Evolutionary conservation across 2,797 vertebrate species (phyloP).

Genomic region (Petrocephalus sullivani): DNA sequence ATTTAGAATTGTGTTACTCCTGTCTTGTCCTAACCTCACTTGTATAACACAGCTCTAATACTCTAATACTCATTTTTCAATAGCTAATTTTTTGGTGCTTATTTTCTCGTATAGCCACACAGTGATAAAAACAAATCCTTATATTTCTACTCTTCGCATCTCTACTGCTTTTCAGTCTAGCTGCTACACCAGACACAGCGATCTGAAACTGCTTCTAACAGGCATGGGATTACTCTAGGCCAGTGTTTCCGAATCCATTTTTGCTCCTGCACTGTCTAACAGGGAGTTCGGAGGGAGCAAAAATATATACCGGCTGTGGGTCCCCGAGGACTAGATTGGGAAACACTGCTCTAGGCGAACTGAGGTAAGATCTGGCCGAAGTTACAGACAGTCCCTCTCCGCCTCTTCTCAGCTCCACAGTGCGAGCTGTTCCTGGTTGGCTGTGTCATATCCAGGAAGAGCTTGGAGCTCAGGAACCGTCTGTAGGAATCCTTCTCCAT

Average conservation of each 20-base stretch:
- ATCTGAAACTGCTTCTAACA: background rate
- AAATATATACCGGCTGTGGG: background rate
- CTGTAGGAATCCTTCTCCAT: constrained; percentile 95
- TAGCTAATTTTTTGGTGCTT: background rate
- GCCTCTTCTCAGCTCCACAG: constrained; percentile 54
- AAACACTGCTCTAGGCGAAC: constrained; percentile 46
- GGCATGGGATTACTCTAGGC: background rate
- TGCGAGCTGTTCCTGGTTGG: constrained; percentile 25
- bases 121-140: background rate
- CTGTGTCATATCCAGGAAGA: constrained; percentile 64
- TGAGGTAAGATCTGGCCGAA: constrained; percentile 36
- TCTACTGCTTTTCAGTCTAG: background rate
- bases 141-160: background rate
- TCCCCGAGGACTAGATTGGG: background rate
- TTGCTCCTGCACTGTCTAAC: background rate
- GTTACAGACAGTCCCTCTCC: constrained; percentile 37
- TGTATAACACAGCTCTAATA: background rate
- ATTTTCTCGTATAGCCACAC: background rate
- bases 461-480: constrained; percentile 79
- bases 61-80: background rate
- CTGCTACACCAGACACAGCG: background rate
- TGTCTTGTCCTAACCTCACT: background rate
- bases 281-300: background rate
- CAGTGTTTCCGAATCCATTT: background rate
- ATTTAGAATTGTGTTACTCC: background rate